phyloP scores from a whole-genome alignment of 2,888 invertebrate species.

The Rapana venosa region DNA sequence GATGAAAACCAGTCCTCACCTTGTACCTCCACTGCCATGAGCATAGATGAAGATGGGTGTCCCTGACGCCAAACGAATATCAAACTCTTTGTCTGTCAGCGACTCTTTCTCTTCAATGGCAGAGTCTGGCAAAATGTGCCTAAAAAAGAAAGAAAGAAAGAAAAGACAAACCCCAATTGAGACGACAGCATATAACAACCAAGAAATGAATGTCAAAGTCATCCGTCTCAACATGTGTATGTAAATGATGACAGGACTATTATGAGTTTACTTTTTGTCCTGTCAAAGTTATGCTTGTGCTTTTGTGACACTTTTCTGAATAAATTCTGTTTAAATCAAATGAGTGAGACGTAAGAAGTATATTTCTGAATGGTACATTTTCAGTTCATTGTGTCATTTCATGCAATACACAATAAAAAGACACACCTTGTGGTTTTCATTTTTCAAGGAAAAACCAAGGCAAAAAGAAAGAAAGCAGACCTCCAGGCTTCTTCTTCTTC shows the following conservation, averaged over 20 bases:
- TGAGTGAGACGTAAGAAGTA: no score
- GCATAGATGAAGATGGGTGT: slow-evolving; percentile 36
- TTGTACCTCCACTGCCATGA: slow-evolving; percentile 37
- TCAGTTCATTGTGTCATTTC: no score
- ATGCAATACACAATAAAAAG: no score
- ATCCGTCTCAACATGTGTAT: background rate
- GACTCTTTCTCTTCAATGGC: background rate
- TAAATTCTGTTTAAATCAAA: no score
- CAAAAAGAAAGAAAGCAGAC: no score
- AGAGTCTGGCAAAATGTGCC: slow-evolving; percentile 39
- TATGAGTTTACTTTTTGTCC: background rate
- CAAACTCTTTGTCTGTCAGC: slow-evolving; percentile 17
- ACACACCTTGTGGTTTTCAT: no score
- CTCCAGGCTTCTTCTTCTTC: no score
- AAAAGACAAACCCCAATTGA: background rate
- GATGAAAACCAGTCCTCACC: background rate
- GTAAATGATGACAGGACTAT: background rate
- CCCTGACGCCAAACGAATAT: slow-evolving; percentile 22
- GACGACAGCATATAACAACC: background rate
- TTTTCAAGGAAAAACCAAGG: no score
- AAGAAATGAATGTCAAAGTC: background rate
- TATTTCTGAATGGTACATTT: no score
- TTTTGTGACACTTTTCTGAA: no score
- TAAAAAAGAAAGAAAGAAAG: background rate
- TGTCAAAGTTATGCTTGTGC: no score